These are phyloP conservation scores for Plagiodera versicolora DNA, from an alignment of 2,888 invertebrate species.

Conservation along the genomic window DNA sequence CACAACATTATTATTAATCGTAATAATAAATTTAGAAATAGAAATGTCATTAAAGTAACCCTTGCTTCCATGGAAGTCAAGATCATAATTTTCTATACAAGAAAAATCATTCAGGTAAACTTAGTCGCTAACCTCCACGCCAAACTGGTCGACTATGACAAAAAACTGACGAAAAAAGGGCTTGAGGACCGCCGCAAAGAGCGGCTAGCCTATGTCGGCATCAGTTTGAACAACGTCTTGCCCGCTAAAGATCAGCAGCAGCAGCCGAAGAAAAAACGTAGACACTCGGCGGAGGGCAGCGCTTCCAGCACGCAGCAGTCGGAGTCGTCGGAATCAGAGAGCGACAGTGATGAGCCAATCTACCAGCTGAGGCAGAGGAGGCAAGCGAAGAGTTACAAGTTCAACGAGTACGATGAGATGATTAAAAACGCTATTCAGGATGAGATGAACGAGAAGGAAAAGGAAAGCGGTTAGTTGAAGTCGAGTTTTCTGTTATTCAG, in stretches of 20 bases:
- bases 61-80: too few relatives aligned
- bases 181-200: slow-evolving; percentile 69
- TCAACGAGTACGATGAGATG: slow-evolving; percentile 93
- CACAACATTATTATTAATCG: too few relatives aligned
- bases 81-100: too few relatives aligned
- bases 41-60: too few relatives aligned
- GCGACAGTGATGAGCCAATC: slow-evolving; percentile 72
- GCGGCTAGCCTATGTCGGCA: slow-evolving; percentile 72
- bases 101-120: slow-evolving; percentile 26
- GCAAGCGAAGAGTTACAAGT: slow-evolving; percentile 78
- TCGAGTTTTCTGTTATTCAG: not conserved
- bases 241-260: slow-evolving; percentile 47
- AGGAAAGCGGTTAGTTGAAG: slow-evolving; percentile 29
- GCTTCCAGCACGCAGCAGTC: slow-evolving; percentile 22
- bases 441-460: slow-evolving; percentile 61
- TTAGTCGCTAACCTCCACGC: slow-evolving; percentile 74
- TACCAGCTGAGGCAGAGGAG: slow-evolving; percentile 82
- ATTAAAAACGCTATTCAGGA: slow-evolving; percentile 89
- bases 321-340: slow-evolving; percentile 29
- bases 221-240: slow-evolving; percentile 73
- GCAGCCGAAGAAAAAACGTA: slow-evolving; percentile 44
- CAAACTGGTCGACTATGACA: slow-evolving; percentile 76
- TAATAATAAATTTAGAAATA: too few relatives aligned
- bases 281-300: slow-evolving; percentile 33
- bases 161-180: slow-evolving; percentile 66